Evolutionary conservation across 1,140 invertebrate species (phyloP), one percentile per base, ranked within the genome.

Genomic region (Drosophila persimilis): DNA sequence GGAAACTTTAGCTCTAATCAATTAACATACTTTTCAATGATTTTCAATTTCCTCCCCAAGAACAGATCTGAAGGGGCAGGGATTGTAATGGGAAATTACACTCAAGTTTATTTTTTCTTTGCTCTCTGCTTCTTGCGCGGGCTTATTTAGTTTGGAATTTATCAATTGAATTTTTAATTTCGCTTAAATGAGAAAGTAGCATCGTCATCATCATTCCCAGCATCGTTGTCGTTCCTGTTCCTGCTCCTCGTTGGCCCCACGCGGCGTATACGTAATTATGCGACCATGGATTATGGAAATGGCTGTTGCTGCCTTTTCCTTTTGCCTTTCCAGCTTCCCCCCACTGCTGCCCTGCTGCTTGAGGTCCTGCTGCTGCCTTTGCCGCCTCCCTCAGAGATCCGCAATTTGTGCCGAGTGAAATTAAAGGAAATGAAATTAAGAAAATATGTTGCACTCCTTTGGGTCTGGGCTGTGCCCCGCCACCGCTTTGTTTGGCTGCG

Each of bases 121-220:
- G 31, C 29, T n/a, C 26, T 51, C 13, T 29, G 3, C 24, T 15
- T 50, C 9, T 22, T 13, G 11, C 51, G 24, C 13, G 22, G 11
- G 63, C 56, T 76, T 60, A 69, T 63, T 70, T 70, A 70, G 63
- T 66, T 66, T 53, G 56, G 58, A 77, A 80, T 77, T 77, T 86
- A 86, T 86, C 81, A 85, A 85, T 85, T 64, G 73, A 77, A 80
- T 77, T 85, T 86, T 80, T 80, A 85, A 85, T 85, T 85, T 80
- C 39, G 58, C 65, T 47, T 57, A 75, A 84, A 84, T 72, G 64
- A 71, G 59, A 57, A 48, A 56, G 51, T 35, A 55, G 46, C 63
- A 60, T 17, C 59, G 39, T 46, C 48, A 39, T 47, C 50, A 57
- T 17, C 54, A 11, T 41, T 64, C 11, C 29, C 51, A 69, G 54